A percentile compares a stretch with the other conserved stretches of the same genome.
Conservation (phyloP, 2,113 vertebrate genomes). For the Tragelaphus scriptus region DNA sequence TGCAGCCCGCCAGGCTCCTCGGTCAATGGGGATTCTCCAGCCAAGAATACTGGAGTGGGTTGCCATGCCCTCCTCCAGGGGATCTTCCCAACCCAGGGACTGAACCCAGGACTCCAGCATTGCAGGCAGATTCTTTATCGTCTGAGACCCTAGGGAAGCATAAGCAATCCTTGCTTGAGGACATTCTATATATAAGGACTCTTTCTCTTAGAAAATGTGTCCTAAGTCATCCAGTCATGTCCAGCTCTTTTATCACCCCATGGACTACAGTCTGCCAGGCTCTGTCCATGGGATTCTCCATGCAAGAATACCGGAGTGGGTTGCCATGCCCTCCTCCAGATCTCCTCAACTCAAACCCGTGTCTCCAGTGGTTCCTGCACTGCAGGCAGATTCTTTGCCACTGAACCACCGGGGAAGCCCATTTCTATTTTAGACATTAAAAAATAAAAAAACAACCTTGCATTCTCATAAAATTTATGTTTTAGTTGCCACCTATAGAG, state of each 20-base stretch:
- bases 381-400: not conserved
- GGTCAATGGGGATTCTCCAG: not conserved
- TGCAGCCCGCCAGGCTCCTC: not conserved
- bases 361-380: not conserved
- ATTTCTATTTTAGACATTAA: not conserved
- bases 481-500: not conserved
- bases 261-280: not conserved
- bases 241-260: not conserved
- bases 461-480: not conserved
- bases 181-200: not conserved
- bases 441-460: not conserved
- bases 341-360: not conserved
- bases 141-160: not conserved
- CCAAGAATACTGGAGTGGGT: not conserved
- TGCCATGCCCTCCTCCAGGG: not conserved
- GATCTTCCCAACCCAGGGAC: not conserved
- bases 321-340: not conserved
- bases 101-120: not conserved
- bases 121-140: not conserved
- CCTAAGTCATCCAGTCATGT: not conserved
- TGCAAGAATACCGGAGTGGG: not conserved
- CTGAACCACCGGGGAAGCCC: not conserved
- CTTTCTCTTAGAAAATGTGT: not conserved
- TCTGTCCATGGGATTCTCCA: not conserved
- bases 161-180: not conserved